Evolutionary conservation across 2,888 invertebrate genomes (phyloP), one percentile per base, ranked within the genome.

Genomic region (Ypsolopha sequella): DNA sequence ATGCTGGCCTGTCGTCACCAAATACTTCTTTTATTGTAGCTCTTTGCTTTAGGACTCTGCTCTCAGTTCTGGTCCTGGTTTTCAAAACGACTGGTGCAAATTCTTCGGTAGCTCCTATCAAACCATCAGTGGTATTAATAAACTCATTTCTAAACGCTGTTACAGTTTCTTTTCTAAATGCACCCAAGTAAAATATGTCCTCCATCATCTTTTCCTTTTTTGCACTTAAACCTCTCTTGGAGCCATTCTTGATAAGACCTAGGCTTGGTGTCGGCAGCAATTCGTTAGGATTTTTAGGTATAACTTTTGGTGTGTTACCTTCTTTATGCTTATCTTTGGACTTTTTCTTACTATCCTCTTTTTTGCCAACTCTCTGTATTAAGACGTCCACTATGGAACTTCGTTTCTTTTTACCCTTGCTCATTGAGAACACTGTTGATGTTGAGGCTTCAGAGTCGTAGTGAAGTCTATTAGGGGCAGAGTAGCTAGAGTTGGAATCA

Each of bases 21-120:
- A 95, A 95, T 2, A 95, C 93, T 77, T 95, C 94, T 59, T 93
- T 91, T 44, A 94, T 94, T 3, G 93, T 92, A 43, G 93, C 93
- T 62, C 92, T 87, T 65, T 92, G 92, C 70, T 93, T 93, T 36
- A 82, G 61, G 45, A 91, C 88, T 62, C 92, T 87, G 47, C 92
- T 93, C 68, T 94, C 93, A 36, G 91, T 93, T 62, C 94, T 87
- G 13, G 94, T 94, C 62, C 94, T 88, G 46, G 93, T 90, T 66
- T 92, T 91, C 54, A 93, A 66, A 48, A 94, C 90, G 36, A 93
- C 89, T 0, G 94, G 91, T 36, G 92, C 88, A 63, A 94, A 93
- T 57, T 87, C 87, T 70, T 89, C 89, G 11, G 88, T 88, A 41
- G 89, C 87, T 56, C 87, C 88, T 48, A 89, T 79, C 52, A 91